phyloP scores from a whole-genome alignment of 2,888 invertebrate genomes.

The Belgica antarctica region DNA sequence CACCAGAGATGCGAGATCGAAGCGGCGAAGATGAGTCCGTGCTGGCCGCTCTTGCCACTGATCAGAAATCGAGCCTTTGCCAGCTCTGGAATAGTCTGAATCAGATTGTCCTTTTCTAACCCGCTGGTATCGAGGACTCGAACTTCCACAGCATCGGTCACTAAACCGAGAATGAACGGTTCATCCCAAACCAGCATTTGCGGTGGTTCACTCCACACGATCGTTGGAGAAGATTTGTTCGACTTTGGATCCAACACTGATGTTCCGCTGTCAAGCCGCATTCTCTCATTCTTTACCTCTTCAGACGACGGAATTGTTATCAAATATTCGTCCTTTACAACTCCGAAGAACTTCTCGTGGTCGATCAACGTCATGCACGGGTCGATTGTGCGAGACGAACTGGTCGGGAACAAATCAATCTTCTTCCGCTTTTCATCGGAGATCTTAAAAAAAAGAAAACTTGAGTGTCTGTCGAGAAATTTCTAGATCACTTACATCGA shows the following conservation, averaged over 20 bases:
- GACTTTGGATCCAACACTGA: constrained; percentile 31
- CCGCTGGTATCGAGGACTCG: constrained; percentile 75
- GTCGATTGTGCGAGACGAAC: constrained; percentile 73
- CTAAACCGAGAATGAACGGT: constrained; percentile 84
- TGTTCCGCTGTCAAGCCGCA: constrained; percentile 12
- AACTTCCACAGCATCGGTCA: constrained; percentile 79
- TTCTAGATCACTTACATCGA: constrained; percentile 62
- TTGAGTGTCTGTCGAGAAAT: background rate
- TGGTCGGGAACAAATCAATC: constrained; percentile 82
- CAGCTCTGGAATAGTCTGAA: constrained; percentile 77
- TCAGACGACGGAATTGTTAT: constrained; percentile 72
- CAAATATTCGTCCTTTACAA: constrained; percentile 84
- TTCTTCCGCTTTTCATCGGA: constrained; percentile 58
- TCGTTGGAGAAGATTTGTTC: constrained; percentile 40
- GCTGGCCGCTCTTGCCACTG: constrained; percentile 59
- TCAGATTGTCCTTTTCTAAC: constrained; percentile 54
- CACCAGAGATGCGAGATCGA: constrained; percentile 88
- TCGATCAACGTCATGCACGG: constrained; percentile 78
- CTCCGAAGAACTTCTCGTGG: constrained; percentile 67
- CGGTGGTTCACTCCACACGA: constrained; percentile 30
- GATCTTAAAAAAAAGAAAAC: constrained; percentile 47
- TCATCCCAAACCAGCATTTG: constrained; percentile 78
- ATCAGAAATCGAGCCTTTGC: constrained; percentile 73
- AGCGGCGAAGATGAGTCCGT: constrained; percentile 81
- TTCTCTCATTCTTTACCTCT: constrained; percentile 54